Percentiles rank a stretch among this genome's conserved stretches.
phyloP scores from a whole-genome alignment of 2,113 vertebrate species.

The Thymallus thymallus region DNA sequence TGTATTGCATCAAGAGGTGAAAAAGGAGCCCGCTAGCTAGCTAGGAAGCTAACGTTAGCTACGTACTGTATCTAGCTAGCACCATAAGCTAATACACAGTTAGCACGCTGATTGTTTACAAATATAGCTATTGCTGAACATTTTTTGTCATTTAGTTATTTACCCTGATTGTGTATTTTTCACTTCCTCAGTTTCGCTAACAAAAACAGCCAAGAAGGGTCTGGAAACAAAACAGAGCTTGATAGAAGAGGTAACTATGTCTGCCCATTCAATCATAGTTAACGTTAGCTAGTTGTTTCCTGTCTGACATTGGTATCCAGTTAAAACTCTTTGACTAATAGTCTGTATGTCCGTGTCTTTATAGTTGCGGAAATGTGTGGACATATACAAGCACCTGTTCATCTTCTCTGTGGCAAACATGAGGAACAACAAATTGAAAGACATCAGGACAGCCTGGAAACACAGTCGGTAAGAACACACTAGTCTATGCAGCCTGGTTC shows the following conservation, averaged over 20 bases:
- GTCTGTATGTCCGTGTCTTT: neutral
- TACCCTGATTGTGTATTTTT: neutral
- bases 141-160: neutral
- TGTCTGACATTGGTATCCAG: neutral
- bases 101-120: neutral
- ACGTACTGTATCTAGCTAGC: neutral
- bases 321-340: neutral
- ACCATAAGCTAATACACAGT: neutral
- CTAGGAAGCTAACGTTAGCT: conserved; percentile 32
- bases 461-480: conserved; percentile 85
- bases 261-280: too few relatives aligned
- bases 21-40: neutral
- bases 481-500: too few relatives aligned
- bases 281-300: too few relatives aligned
- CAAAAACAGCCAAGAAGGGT: conserved; percentile 89
- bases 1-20: neutral
- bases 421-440: conserved; percentile 96
- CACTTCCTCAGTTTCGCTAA: conserved; percentile 80
- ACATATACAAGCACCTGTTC: conserved; percentile 89
- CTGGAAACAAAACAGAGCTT: conserved; percentile 85
- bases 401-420: conserved; percentile 93
- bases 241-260: conserved; percentile 81
- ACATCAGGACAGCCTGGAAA: conserved; percentile 91
- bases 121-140: neutral
- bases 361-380: conserved; percentile 92